Evolutionary conservation across 2,888 invertebrate genomes (phyloP).

Genomic region (Orchesellides sinensis): DNA sequence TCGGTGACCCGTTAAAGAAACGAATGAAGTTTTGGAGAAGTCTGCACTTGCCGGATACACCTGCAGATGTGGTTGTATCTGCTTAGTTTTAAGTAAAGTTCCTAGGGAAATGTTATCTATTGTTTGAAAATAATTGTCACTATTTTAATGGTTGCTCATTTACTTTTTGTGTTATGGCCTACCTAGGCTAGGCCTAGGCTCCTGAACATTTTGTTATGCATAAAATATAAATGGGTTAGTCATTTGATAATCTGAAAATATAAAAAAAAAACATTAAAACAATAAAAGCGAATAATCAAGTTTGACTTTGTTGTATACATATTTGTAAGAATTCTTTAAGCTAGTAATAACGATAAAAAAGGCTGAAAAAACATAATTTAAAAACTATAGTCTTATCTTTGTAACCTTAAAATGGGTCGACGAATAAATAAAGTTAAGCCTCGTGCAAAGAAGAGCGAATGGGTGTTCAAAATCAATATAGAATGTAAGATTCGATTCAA

Average conservation of each 20-base stretch:
- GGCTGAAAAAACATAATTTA: neutral
- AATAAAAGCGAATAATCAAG: neutral
- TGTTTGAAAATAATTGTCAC: neutral
- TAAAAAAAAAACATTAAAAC: neutral
- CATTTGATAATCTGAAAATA: no score
- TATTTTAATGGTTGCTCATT: neutral
- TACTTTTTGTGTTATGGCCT: neutral
- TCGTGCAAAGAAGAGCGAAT: neutral
- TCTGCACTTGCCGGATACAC: constrained; percentile 61
- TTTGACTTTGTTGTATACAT: neutral
- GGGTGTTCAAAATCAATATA: constrained; percentile 12
- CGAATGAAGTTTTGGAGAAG: constrained; percentile 69
- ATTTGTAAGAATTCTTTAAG: neutral
- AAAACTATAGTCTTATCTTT: neutral
- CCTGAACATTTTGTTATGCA: no score
- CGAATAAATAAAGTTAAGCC: neutral
- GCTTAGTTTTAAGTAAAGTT: constrained; percentile 7
- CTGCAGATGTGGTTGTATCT: constrained; percentile 22
- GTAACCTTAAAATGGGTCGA: constrained; percentile 14
- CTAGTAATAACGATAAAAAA: neutral
- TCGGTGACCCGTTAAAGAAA: constrained; percentile 61
- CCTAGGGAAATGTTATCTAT: constrained; percentile 13
- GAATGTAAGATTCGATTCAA: constrained; percentile 4
- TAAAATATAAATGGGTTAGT: no score
- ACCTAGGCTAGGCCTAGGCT: no score